These are phyloP conservation scores for Manacus vitellinus DNA, from an alignment of 2,113 vertebrate genomes.

Conservation along the genomic window DNA sequence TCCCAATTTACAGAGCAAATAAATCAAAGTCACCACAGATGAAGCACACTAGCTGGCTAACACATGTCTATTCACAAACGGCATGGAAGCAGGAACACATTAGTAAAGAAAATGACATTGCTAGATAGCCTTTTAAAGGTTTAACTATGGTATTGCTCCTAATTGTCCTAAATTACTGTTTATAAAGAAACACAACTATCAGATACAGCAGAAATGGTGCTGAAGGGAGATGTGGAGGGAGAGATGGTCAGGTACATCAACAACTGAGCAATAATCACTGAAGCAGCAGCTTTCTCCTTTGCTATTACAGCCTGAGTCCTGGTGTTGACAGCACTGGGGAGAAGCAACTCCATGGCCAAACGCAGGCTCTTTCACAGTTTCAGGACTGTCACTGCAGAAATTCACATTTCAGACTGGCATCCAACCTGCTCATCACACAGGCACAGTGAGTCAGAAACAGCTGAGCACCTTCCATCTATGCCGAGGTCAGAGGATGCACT, in stretches of 20 bases:
- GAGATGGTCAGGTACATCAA: neutral
- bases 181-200: conserved; percentile 55
- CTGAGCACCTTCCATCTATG: neutral
- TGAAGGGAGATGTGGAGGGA: neutral
- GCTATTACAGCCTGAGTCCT: neutral
- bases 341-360: neutral
- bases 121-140: conserved; percentile 69
- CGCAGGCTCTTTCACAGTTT: neutral
- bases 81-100: conserved; percentile 71
- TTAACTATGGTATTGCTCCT: conserved; percentile 35
- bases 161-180: conserved; percentile 63
- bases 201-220: neutral
- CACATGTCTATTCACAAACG: conserved; percentile 81
- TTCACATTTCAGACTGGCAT: neutral
- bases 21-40: conserved; percentile 87
- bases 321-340: conserved; percentile 18
- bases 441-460: neutral
- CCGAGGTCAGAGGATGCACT: rapidly evolving
- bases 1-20: conserved; percentile 92
- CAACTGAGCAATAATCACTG: neutral
- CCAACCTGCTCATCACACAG: neutral
- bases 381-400: neutral
- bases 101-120: conserved; percentile 68
- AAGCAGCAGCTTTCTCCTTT: neutral
- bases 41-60: conserved; percentile 75